Conservation (phyloP, 2,888 invertebrate species). For the Drosophila barbarae region DNA sequence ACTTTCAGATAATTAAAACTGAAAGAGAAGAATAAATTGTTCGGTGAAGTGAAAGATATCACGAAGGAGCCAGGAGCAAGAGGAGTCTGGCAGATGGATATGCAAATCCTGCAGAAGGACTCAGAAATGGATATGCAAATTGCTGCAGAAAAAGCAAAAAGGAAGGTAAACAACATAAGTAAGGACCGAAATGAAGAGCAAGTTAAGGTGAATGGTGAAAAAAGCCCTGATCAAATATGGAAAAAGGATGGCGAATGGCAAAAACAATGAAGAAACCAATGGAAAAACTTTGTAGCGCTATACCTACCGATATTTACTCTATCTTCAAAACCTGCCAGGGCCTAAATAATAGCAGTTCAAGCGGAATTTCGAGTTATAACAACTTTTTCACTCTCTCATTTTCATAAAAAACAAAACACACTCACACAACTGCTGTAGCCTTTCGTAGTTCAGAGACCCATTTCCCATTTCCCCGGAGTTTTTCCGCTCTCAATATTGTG, state of each 20-base stretch:
- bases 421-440: slow-evolving; percentile 29
- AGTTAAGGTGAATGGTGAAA: slow-evolving; percentile 20
- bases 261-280: not conserved
- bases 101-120: slow-evolving; percentile 30
- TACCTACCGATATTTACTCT: not conserved
- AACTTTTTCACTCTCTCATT: slow-evolving; percentile 30
- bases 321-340: not conserved
- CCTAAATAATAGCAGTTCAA: slow-evolving; percentile 16
- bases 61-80: not conserved
- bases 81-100: slow-evolving; percentile 13
- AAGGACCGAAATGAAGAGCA: slow-evolving; percentile 23
- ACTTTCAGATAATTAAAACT: slow-evolving; percentile 42
- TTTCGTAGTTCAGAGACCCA: slow-evolving; percentile 6
- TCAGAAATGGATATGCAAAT: slow-evolving; percentile 40
- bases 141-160: slow-evolving; percentile 19
- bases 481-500: slow-evolving; percentile 46
- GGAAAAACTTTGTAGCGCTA: not conserved
- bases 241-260: slow-evolving; percentile 9
- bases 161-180: slow-evolving; percentile 23
- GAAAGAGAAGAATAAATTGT: slow-evolving; percentile 36
- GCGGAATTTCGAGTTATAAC: slow-evolving; percentile 14
- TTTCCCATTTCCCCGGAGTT: slow-evolving; percentile 9
- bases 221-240: slow-evolving; percentile 31
- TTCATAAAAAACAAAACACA: slow-evolving; percentile 3
- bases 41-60: slow-evolving; percentile 26